Evolutionary conservation across 2,888 invertebrate species (phyloP), one percentile per base, ranked within the genome.

Genomic region (Pheosia tremula): DNA sequence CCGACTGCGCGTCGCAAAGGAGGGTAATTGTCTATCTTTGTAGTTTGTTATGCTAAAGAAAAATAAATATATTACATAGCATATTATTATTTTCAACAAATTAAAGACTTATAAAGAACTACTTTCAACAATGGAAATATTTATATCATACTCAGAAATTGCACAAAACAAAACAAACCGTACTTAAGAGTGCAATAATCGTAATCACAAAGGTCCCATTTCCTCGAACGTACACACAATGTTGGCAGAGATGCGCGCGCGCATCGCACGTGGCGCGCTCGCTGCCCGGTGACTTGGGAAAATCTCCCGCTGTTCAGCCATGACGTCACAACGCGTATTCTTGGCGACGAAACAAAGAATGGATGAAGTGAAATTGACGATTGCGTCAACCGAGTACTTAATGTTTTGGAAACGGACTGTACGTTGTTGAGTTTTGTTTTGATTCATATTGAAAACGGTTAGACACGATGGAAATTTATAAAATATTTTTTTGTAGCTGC

Each of bases 341-440:
- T 58, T 52, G 58, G 63, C 55, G 36, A 47, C 41, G 45, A 56
- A 56, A 56, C 56, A 66, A 66, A 66, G 63, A 57, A 58, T 59
- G 64, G 61, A 58, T 43, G 59, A 45, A 55, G 58, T 43, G 39
- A 55, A 38, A 37, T 53, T 53, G 53, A 36, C 36, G 53, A 56
- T 41, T 56, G 56, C 56, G 56, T 56, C 56, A 56, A 56, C 41
- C 5, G 55, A 55, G 45, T 10, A 45, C 9, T 24, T 37, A 5
- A 13, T 41, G 56, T 7, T 39, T 55, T 55, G 10, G 11, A 11
- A 54, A 54, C 38, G 24, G 24, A 24, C 7, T 50, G 8, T 50
- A 9, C 38, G 5, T 37, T 54, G 37, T 38, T 37, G 37, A 10
- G 54, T 11, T 38, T 38, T 38, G n/a, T 38, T 54, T 38, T 37